Base-by-base conservation (phyloP, 2,888 invertebrate genomes). In the Cotesia congregata region DNA sequence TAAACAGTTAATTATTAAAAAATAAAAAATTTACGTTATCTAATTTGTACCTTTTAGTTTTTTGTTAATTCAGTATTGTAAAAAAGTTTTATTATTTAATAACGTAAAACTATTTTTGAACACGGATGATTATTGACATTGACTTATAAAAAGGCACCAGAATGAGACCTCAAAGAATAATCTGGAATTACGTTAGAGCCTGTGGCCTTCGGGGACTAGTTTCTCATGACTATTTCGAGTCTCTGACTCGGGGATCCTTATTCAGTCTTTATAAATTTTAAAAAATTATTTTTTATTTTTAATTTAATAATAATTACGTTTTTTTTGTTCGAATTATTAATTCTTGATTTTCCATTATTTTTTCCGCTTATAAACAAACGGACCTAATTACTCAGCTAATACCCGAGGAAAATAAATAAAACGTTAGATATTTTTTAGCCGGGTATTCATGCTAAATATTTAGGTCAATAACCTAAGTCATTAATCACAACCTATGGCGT, bases 151-250 rank as follows among this genome's bases (percentile, higher is more conserved):
- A 77, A 77, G 77, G 77, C 77, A 77, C 77, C 72, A 67, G 69
- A 70, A 64, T 40, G 77, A 77, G 64, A 73, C 67, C 83, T 83
- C 83, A 81, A 78, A 84, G 86, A 86, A 50, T 50, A 50, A 84
- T 81, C 84, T 86, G 85, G 83, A 83, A 82, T 78, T 77, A 78
- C 59, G 74, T 80, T 75, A 68, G 65, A 76, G 72, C 84, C 85
- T 83, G 84, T 84, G 82, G 85, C 83, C 85, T 84, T 85, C 83
- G 82, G 81, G 83, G 88, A 88, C 88, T 88, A 88, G 88, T 88
- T 88, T 85, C 80, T 85, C 81, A 87, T 87, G 88, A 89, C 89
- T 89, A 88, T 86, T 85, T 83, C 84, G 87, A 86, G 86, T 83
- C 85, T 79, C 72, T 80, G 79, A 83, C 85, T 82, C 82, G 78